Evolutionary conservation across 2,113 vertebrate genomes (phyloP), one percentile per base, ranked within the genome.

Genomic region (Percina caprodes): DNA sequence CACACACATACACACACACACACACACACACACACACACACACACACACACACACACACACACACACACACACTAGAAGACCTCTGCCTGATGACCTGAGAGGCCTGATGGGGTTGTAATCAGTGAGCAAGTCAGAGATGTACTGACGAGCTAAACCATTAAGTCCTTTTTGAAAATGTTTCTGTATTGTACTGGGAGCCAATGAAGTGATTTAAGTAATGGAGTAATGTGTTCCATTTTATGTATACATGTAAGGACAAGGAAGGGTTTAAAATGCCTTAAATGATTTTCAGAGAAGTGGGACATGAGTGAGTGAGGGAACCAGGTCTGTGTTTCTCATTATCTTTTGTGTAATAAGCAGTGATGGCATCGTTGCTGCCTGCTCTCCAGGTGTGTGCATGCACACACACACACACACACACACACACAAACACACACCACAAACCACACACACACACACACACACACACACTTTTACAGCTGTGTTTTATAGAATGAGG

Each of bases 241-340:
- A 42, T 7, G 9, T 42, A 2, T 42, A 42, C 39, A 42, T 3
- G 39, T 42, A 11, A 42, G 39, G 39, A 42, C 39, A 42, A 11
- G 39, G 39, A 42, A 42, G 39, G 10, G 39, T 42, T 42, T 42
- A 42, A 42, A 11, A 42, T 42, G 39, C 39, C 39, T 42, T 42
- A 42, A 42, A 42, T 11, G 10, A 42, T 42, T 42, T 42, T 42
- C 39, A 42, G 39, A 42, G 39, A 42, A 42, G 39, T 42, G 10
- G 39, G 39, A 42, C 10, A 10, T 9, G 39, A 42, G 39, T 45
- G 46, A 11, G 45, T 33, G 39, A 23, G 18, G 19, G 76, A 48
- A 42, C 3, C 2, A 61, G 30, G 58, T 75, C 82, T 90, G 82
- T 79, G 70, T 85, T 89, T 89, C 89, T 88, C 85, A 87, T 94